Evolutionary conservation across 2,113 vertebrate genomes (phyloP).

Genomic region (Ciconia maguari): DNA sequence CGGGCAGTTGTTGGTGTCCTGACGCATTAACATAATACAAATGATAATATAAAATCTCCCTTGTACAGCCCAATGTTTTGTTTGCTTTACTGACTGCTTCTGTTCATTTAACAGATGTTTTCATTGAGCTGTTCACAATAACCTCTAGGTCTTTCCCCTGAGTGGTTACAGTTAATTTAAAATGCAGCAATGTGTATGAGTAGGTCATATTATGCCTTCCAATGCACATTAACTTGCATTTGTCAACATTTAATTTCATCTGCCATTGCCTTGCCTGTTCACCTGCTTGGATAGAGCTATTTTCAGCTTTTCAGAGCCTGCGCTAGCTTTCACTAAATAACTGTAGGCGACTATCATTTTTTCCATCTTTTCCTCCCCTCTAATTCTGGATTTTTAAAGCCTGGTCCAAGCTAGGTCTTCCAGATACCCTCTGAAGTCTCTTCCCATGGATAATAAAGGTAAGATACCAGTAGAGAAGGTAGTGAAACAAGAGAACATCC

Average conservation of each 20-base stretch:
- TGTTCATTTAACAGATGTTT: conserved; percentile 50
- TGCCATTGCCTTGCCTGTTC: conserved; percentile 19
- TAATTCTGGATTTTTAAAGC: not conserved
- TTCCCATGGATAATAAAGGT: no score
- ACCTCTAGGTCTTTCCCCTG: conserved; percentile 49
- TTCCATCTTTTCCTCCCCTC: not conserved
- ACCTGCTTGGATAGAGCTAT: conserved; percentile 13
- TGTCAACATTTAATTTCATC: conserved; percentile 62
- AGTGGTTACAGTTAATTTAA: conserved; percentile 54
- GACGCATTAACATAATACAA: not conserved
- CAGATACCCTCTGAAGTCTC: not conserved
- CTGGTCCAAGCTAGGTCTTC: not conserved
- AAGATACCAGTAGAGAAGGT: not conserved
- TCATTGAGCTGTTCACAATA: conserved; percentile 46
- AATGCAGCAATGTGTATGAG: conserved; percentile 42
- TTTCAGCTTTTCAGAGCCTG: not conserved
- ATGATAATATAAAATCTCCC: not conserved
- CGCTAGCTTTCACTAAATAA: not conserved
- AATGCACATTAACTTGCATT: conserved; percentile 52
- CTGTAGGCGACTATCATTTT: not conserved
- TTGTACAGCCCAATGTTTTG: not conserved
- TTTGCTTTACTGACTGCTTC: conserved; percentile 43
- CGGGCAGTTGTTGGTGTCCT: not conserved
- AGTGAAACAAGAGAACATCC: not conserved
- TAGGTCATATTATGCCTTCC: conserved; percentile 27